Evolutionary conservation across 2,113 vertebrate genomes (phyloP).

Genomic region (Urocitellus parryii): DNA sequence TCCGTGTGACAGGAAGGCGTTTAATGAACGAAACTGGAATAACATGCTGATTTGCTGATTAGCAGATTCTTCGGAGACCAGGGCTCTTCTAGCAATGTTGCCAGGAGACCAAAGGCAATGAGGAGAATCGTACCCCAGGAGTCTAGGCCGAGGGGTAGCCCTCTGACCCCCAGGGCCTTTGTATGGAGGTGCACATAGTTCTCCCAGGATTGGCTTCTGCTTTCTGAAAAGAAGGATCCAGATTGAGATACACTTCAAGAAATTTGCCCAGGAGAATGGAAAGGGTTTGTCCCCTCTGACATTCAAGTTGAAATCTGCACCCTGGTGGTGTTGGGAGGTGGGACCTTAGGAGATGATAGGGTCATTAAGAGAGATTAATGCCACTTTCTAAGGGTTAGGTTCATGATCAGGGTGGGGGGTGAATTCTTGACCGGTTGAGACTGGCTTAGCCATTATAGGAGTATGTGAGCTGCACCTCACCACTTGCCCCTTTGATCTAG

Average conservation of each 20-base stretch:
- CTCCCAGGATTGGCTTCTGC: background rate
- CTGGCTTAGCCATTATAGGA: background rate
- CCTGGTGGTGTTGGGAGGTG: background rate
- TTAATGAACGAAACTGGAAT: background rate
- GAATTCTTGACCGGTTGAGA: background rate
- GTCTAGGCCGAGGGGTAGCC: background rate
- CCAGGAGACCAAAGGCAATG: fast-evolving
- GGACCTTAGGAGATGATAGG: background rate
- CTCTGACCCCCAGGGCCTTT: background rate
- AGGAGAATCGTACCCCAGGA: fast-evolving
- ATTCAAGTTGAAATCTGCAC: background rate
- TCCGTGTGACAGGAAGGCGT: background rate
- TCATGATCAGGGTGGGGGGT: too few relatives aligned
- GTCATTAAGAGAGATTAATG: background rate
- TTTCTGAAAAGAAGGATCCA: background rate
- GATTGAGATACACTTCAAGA: background rate
- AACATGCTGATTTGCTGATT: fast-evolving
- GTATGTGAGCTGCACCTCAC: too few relatives aligned
- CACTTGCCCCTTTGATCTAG: fast-evolving
- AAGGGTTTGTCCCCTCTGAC: background rate
- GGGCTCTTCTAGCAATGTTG: background rate
- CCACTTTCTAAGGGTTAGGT: background rate
- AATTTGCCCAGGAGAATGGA: background rate
- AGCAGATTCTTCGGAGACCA: background rate
- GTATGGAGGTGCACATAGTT: background rate